phyloP scores from a whole-genome alignment of 2,113 vertebrate species.

The Danio rerio region DNA sequence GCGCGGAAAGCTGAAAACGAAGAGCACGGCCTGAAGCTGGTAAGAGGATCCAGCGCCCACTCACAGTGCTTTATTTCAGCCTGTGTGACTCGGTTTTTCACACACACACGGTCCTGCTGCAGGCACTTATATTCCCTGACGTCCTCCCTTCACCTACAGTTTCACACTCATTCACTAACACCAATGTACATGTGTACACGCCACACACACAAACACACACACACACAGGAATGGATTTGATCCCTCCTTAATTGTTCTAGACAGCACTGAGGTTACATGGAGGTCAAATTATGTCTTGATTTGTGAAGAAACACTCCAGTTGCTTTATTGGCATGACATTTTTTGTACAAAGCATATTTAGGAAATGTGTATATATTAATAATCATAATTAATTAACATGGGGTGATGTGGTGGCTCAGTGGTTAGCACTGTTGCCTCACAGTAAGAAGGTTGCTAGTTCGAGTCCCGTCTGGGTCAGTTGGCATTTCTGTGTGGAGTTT shows the following conservation, averaged over 20 bases:
- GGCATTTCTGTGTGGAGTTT: too few species aligned
- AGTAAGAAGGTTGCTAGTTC: too few species aligned
- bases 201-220: neutral
- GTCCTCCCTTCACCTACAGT: neutral
- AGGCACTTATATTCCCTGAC: neutral
- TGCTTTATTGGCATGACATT: too few species aligned
- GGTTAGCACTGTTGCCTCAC: too few species aligned
- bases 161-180: slow-evolving; percentile 16
- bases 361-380: too few species aligned
- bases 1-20: neutral
- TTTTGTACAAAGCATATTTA: too few species aligned
- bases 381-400: too few species aligned
- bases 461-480: too few species aligned
- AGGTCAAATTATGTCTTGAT: neutral
- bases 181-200: neutral
- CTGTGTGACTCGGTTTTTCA: neutral
- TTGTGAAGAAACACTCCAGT: too few species aligned
- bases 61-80: neutral
- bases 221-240: neutral
- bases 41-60: slow-evolving; percentile 7
- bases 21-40: neutral
- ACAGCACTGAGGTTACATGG: neutral
- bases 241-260: neutral
- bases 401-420: too few species aligned
- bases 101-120: neutral